phyloP scores from a whole-genome alignment of 2,113 vertebrate genomes.

The Scolopax mira region DNA sequence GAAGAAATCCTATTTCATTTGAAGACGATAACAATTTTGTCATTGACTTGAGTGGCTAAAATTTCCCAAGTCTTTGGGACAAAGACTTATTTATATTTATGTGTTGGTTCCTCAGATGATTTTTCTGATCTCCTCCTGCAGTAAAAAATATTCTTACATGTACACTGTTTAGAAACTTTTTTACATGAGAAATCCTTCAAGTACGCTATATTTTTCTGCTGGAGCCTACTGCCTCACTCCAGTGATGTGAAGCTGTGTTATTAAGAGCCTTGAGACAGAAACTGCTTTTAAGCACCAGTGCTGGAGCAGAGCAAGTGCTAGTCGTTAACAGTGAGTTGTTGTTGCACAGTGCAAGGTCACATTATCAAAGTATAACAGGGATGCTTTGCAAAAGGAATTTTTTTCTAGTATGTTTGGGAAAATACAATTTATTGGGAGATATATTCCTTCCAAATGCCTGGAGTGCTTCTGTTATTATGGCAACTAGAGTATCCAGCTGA shows the following conservation, averaged over 20 bases:
- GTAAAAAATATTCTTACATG: background rate
- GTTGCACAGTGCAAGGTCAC: background rate
- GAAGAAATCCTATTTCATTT: background rate
- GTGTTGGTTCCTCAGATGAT: background rate
- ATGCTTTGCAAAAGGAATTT: background rate
- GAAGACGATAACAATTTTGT: background rate
- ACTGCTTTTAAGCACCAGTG: background rate
- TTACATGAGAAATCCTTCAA: background rate
- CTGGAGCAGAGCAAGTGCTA: background rate
- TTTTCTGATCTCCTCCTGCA: background rate
- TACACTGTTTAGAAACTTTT: background rate
- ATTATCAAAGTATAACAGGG: background rate
- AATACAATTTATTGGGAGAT: slow-evolving; percentile 7
- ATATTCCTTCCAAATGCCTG: background rate
- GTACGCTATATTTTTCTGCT: background rate
- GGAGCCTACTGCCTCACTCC: background rate
- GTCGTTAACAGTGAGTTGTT: background rate
- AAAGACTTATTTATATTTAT: background rate
- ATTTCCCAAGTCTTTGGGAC: background rate
- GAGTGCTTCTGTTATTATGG: background rate
- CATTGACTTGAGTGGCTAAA: background rate
- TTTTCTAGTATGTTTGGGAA: background rate
- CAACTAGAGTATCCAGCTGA: background rate
- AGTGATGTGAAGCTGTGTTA: background rate
- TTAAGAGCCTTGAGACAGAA: background rate